Evolutionary conservation across 2,888 invertebrate genomes (phyloP).

Genomic region (Drosophila yooni): DNA sequence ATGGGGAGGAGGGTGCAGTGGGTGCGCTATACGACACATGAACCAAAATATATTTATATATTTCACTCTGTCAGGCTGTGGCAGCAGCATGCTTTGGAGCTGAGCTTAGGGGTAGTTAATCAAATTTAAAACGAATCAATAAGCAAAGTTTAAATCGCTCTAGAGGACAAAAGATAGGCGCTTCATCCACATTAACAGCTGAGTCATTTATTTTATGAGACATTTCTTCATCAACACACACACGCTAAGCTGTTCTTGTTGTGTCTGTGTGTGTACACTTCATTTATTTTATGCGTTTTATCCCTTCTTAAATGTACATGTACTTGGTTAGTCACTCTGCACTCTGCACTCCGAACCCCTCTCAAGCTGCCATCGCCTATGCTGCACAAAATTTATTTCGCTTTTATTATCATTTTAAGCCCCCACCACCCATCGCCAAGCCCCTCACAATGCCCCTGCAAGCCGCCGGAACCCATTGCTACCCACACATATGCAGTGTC

Average conservation of each 20-base stretch:
- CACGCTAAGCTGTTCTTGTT: background rate
- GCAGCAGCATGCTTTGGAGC: background rate
- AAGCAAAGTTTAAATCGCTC: slow-evolving; percentile 27
- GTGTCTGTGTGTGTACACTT: slow-evolving; percentile 55
- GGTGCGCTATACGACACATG: background rate
- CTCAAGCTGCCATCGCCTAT: slow-evolving; percentile 35
- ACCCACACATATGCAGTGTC: slow-evolving; percentile 44
- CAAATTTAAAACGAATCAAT: slow-evolving; percentile 41
- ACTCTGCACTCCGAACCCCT: background rate
- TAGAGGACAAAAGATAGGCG: slow-evolving; percentile 8
- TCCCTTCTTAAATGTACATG: slow-evolving; percentile 74
- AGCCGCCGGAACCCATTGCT: slow-evolving; percentile 13
- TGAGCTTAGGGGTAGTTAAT: slow-evolving; percentile 9
- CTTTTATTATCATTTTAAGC: slow-evolving; percentile 75
- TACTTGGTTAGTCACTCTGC: slow-evolving; percentile 71
- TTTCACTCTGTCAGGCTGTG: slow-evolving; percentile 3
- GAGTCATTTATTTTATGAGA: slow-evolving; percentile 62
- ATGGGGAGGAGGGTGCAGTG: background rate
- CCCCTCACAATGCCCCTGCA: background rate
- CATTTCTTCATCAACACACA: slow-evolving; percentile 43
- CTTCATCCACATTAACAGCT: slow-evolving; percentile 40
- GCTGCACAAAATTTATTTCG: slow-evolving; percentile 78
- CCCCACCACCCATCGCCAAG: background rate
- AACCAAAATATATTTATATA: slow-evolving; percentile 7
- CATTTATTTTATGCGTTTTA: slow-evolving; percentile 77